A percentile compares a stretch with the other conserved stretches of the same genome.
Conservation (phyloP, 1,140 invertebrate species). For the Drosophila tsacasi region DNA sequence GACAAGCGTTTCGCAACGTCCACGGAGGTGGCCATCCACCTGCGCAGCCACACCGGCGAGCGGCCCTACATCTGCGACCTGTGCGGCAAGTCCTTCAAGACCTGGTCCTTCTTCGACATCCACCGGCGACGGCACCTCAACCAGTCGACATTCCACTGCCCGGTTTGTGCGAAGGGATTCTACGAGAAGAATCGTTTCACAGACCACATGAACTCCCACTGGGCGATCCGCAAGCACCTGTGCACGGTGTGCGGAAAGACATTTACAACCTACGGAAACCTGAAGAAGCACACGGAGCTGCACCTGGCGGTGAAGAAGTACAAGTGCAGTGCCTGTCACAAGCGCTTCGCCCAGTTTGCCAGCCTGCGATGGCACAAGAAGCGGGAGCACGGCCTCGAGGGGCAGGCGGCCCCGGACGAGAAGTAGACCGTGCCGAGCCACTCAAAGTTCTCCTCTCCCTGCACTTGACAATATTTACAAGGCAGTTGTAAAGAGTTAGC, state of each 20-base stretch:
- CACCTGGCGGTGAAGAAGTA: constrained; percentile 78
- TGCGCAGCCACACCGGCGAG: constrained; percentile 71
- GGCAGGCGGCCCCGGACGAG: constrained; percentile 2
- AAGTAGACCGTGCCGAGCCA: constrained; percentile 26
- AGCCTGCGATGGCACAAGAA: constrained; percentile 77
- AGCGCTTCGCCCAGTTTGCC: constrained; percentile 76
- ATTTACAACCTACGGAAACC: constrained; percentile 77
- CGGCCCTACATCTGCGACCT: constrained; percentile 76
- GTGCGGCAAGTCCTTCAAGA: constrained; percentile 80
- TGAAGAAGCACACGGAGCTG: constrained; percentile 78
- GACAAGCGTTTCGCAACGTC: constrained; percentile 78
- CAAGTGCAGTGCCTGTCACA: constrained; percentile 71
- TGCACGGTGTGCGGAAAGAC: constrained; percentile 79
- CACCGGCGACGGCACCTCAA: constrained; percentile 79
- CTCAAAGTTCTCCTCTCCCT: constrained; percentile 6
- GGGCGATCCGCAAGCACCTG: constrained; percentile 79
- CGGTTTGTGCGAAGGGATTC: constrained; percentile 78
- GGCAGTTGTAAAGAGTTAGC: constrained; percentile 32
- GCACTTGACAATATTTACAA: constrained; percentile 38
- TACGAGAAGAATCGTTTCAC: constrained; percentile 82
- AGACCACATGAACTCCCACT: constrained; percentile 80
- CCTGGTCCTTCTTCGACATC: constrained; percentile 81
- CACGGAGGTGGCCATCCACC: constrained; percentile 75
- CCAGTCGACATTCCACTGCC: constrained; percentile 77
- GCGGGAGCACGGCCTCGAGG: constrained; percentile 44